A percentile compares a stretch with the other conserved stretches of the same genome.
phyloP scores from a whole-genome alignment of 2,797 vertebrate species.

The Enteromius anoplus region DNA sequence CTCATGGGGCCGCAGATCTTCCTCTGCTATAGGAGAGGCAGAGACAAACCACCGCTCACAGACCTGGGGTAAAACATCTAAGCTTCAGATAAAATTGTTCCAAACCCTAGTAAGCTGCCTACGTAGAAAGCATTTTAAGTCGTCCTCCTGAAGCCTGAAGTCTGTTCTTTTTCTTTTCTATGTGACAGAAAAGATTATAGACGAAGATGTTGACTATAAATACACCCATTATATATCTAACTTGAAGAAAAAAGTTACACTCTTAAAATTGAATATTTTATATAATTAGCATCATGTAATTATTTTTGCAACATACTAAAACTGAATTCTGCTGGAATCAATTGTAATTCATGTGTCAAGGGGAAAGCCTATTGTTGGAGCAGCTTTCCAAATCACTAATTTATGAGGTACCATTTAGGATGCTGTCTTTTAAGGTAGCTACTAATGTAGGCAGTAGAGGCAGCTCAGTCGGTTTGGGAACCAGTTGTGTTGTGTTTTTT shows the following conservation, averaged over 20 bases:
- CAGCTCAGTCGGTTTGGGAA: not conserved
- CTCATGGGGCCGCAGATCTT: constrained; percentile 94
- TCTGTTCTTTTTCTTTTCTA: not conserved
- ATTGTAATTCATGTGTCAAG: not conserved
- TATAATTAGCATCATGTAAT: not conserved
- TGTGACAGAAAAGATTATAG: not conserved
- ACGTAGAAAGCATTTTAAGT: not conserved
- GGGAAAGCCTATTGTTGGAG: not conserved
- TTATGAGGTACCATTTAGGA: not conserved
- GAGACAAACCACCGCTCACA: constrained; percentile 97
- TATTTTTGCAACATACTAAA: not conserved
- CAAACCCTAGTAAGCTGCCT: not conserved
- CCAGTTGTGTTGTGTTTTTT: not conserved
- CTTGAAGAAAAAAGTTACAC: not conserved
- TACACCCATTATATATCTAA: not conserved
- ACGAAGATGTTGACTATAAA: not conserved
- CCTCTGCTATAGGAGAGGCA: constrained; percentile 93
- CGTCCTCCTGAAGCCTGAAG: not conserved
- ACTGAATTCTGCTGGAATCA: not conserved
- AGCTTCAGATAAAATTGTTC: constrained; percentile 17
- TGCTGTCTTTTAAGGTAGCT: not conserved
- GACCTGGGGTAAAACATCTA: constrained; percentile 89
- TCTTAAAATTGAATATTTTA: not conserved
- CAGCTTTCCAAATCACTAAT: not conserved
- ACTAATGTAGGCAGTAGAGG: not conserved